A percentile compares a stretch with the other conserved stretches of the same genome.
These are phyloP conservation scores for Semaprochilodus insignis DNA, from an alignment of 2,797 vertebrate genomes.

Conservation along the genomic window DNA sequence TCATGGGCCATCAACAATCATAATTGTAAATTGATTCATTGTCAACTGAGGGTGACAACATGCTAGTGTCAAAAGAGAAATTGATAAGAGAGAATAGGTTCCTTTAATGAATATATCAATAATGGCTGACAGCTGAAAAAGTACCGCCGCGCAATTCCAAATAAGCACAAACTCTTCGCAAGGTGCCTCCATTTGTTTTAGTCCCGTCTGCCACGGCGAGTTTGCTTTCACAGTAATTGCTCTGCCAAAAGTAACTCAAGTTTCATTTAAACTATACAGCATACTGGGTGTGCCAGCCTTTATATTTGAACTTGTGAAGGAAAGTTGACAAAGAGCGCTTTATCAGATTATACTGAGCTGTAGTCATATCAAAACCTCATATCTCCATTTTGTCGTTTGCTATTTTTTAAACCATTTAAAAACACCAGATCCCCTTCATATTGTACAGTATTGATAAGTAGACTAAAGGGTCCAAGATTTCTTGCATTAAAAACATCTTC, in stretches of 20 bases:
- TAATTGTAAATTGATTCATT: conserved; percentile 90
- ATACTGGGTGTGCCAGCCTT: neutral
- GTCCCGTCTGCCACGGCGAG: conserved; percentile 60
- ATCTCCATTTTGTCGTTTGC: neutral
- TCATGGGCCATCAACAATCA: conserved; percentile 89
- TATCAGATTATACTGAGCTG: neutral
- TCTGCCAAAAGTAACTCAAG: conserved; percentile 57
- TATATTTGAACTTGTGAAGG: conserved; percentile 18
- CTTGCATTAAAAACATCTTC: too few species aligned
- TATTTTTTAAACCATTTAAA: neutral
- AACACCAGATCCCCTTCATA: neutral
- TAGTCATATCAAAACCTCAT: neutral
- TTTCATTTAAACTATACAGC: conserved; percentile 35
- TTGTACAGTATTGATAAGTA: too few species aligned
- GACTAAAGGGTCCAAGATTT: too few species aligned
- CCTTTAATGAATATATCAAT: conserved; percentile 89
- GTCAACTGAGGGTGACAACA: conserved; percentile 84
- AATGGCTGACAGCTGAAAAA: conserved; percentile 86
- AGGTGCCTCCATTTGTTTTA: conserved; percentile 78
- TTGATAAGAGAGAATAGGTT: conserved; percentile 78
- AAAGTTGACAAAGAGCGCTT: neutral
- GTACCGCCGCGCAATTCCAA: conserved; percentile 78
- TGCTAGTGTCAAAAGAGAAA: conserved; percentile 79
- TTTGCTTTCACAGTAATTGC: conserved; percentile 56
- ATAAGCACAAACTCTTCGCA: conserved; percentile 79